Evolutionary conservation across 2,797 vertebrate species (phyloP).

Genomic region (Onychomys leucogaster): DNA sequence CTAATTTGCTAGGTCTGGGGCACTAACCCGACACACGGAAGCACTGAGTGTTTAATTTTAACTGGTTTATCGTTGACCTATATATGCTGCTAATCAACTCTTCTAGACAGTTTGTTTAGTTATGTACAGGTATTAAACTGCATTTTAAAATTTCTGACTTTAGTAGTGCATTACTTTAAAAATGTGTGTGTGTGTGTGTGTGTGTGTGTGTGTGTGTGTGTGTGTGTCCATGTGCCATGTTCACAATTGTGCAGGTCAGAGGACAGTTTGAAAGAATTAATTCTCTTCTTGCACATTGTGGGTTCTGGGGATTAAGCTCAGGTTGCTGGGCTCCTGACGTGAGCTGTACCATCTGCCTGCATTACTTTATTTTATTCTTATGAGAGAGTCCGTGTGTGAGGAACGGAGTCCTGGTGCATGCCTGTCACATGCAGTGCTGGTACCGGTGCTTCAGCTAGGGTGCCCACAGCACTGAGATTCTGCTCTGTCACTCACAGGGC

Average conservation of each 20-base stretch:
- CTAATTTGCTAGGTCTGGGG: not conserved
- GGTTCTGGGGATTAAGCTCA: not conserved
- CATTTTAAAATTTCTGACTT: constrained; percentile 8
- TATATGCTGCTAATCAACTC: not conserved
- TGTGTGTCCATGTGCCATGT: not conserved
- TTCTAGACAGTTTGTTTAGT: constrained; percentile 25
- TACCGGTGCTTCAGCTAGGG: not conserved
- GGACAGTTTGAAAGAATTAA: not conserved
- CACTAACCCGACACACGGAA: not conserved
- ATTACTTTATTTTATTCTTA: not conserved
- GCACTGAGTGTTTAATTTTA: not conserved
- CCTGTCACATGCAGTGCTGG: not conserved
- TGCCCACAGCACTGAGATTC: not conserved
- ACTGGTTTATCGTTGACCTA: not conserved
- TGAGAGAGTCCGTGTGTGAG: not conserved
- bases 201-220: not conserved
- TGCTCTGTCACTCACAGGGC: not conserved
- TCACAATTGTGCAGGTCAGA: not conserved
- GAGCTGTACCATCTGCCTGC: not conserved
- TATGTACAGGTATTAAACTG: not conserved
- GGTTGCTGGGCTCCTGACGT: not conserved
- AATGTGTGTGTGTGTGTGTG: not conserved
- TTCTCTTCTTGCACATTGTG: not conserved
- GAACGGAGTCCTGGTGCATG: not conserved
- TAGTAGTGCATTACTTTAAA: not conserved